Base-by-base conservation (phyloP, 1,140 invertebrate genomes). In the Sinonovacula constricta region DNA sequence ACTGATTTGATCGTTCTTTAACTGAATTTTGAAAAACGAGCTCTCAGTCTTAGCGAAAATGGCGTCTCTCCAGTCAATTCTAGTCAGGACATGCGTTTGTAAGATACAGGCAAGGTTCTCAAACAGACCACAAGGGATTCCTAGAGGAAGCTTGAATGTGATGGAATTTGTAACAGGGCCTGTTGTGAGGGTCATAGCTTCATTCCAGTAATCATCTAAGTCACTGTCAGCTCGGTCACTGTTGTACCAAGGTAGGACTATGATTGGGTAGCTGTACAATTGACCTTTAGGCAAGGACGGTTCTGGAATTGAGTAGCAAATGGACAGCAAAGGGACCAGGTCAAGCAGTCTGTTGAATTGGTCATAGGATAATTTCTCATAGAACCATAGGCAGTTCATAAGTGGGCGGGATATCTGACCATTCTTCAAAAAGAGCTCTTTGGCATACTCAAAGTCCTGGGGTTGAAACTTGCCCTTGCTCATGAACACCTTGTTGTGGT, bases 241-340 rank as follows among this genome's bases (percentile, higher is more conserved):
- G 71, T 87, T 88, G 79, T 86, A 90, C 87, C 83, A 89, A 0
- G 89, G 89, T 10, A 90, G 62, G 1, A 89, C 89, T 63, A 89
- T 79, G 18, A 91, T 65, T 31, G 90, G 84, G 2, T 80, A 78
- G n/a, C 57, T 71, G 72, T 83, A 71, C 4, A 84, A 67, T 12
- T 70, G 81, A 12, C 84, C 75, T 12, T 65, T 79, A n/a, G 88
- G 87, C 7, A 84, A 62, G 14, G 83, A 80, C n/a, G 89, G 86
- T 72, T 90, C 88, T 10, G 87, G 87, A 12, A 90, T 79, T 2
- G 84, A 77, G 69, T 88, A 91, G 63, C 86, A 87, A 2, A 90
- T 80, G 30, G 88, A 84, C 14, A 90, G 74, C 31, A 80, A 51
- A 4, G 88, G 87, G 10, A 89, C 72, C 53, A 91, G 66, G 60